Evolutionary conservation across 92 coral and sea anemone species (phyloP), one percentile per base, ranked within the genome.

Genomic region (Porites lobata): DNA sequence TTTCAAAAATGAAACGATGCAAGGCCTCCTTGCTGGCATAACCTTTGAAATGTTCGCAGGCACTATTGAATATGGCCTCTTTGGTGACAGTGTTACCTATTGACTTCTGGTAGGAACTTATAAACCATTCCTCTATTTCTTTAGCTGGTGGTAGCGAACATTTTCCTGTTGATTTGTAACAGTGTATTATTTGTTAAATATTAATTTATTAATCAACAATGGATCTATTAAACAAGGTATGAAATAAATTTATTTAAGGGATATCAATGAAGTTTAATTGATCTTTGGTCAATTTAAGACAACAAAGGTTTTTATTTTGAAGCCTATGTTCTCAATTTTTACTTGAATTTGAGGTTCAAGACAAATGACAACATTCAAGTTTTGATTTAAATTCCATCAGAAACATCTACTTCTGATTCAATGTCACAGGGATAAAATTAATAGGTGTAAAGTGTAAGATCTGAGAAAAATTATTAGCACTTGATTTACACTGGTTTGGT

Each of bases 61-160:
- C 19, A 38, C 18, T 70, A 1, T 7, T 21, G 5, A 20, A 70
- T 70, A 26, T 70, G 14, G 50, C 6, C 43, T 70, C 75, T 24
- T 70, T 70, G 75, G 53, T 24, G 54, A 70, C 75, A 70, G n/a
- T 29, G 13, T 29, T 70, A 8, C 75, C 75, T 12, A 38, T 24
- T 70, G 75, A 70, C 75, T 7, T 70, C n/a, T 70, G 52, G n/a
- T 70, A 70, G 20, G 75, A 70, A 8, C 75, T 70, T 70, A 18
- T 29, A 43, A 70, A 24, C 75, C 75, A 70, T 15, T 14, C 17
- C n/a, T 70, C 75, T 29, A 24, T 12, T 8, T 70, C 75, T 70
- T 70, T 70, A 13, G 43, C 20, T 10, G 51, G 43, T 29, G 75
- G 75, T 29, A 70, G 75, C 20, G 32, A 9, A 17, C 43, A 13